phyloP scores from a whole-genome alignment of 2,888 invertebrate genomes.

The Mimumesa dahlbomi region DNA sequence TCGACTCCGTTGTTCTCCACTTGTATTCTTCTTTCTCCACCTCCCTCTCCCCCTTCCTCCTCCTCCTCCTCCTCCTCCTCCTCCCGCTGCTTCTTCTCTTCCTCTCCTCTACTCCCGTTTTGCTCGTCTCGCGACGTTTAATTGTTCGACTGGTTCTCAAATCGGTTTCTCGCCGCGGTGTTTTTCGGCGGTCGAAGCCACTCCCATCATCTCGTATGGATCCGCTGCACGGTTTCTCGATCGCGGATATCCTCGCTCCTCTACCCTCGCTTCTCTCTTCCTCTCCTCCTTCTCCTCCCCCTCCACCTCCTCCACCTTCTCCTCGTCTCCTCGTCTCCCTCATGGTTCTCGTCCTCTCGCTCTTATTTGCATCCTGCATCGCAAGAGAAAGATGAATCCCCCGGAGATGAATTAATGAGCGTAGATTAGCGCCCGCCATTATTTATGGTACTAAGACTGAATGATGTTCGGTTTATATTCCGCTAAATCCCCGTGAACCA shows the following conservation, averaged over 20 bases:
- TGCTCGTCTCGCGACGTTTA: conserved; percentile 67
- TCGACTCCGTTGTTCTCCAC: conserved; percentile 9
- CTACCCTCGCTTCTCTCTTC: too few species aligned
- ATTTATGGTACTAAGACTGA: conserved; percentile 36
- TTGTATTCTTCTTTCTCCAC: conserved; percentile 16
- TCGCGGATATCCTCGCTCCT: conserved; percentile 26
- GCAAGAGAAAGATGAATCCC: conserved; percentile 36
- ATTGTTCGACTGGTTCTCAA: conserved; percentile 73
- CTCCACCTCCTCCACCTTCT: too few species aligned
- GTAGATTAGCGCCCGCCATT: conserved; percentile 49
- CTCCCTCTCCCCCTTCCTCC: conserved; percentile 21
- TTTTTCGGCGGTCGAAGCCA: conserved; percentile 49
- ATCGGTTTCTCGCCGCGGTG: conserved; percentile 64
- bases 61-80: conserved; percentile 23
- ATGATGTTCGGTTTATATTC: conserved; percentile 33
- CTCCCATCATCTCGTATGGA: conserved; percentile 40
- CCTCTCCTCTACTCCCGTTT: conserved; percentile 49
- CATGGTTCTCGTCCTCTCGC: conserved; percentile 34
- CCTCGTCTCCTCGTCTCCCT: too few species aligned
- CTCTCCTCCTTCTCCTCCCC: too few species aligned
- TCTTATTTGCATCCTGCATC: conserved; percentile 2
- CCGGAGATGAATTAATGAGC: conserved; percentile 52
- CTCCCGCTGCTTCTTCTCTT: conserved; percentile 11
- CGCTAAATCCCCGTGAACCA: conserved; percentile 19
- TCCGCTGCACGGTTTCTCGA: conserved; percentile 20